Base-by-base conservation (phyloP, 2,888 invertebrate genomes). In the Drosophila sordidula region DNA sequence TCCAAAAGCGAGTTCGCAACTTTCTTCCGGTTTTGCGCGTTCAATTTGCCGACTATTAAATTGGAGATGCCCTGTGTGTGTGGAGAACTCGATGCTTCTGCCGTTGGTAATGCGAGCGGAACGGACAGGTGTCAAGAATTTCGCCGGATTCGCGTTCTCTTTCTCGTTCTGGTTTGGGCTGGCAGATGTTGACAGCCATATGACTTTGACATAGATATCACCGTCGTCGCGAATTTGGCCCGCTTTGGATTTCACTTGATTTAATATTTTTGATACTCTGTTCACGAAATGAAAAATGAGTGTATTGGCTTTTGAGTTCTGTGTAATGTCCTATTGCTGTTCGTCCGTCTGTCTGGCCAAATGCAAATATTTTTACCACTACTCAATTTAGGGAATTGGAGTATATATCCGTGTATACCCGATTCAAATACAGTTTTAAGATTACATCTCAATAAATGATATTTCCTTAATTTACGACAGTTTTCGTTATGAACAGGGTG, bases 171-270 rank as follows among this genome's bases (percentile, higher is more conserved):
- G 38, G 45, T 45, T 47, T 56, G 66, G 47, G 65, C 29, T 29
- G 29, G 29, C 29, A 29, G 9, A 0, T 36, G 50, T 52, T 54
- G 66, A 58, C 68, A 54, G 50, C 54, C 36, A 36, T 44, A 55
- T 72, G 86, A 83, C 83, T 82, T 83, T 83, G 83, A 86, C 83
- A 83, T 78, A 78, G 78, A 83, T 81, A 78, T 80, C 42, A 56
- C 42, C 51, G 45, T 41, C 47, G 38, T 12, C 39, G 71, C 66
- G 55, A 62, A 65, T 51, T 67, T 46, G 16, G 34, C 16, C 42
- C 44, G 57, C 41, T 44, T 70, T 46, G 50, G 36, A 74, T 75
- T 75, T 75, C 74, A 70, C 26, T 55, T 58, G 42, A 51, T 52
- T 38, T 32, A 46, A 8, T 50, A 6, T 52, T 18, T 44, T 18